Base-by-base conservation (phyloP, 2,113 vertebrate genomes). In the Pelecanus crispus region DNA sequence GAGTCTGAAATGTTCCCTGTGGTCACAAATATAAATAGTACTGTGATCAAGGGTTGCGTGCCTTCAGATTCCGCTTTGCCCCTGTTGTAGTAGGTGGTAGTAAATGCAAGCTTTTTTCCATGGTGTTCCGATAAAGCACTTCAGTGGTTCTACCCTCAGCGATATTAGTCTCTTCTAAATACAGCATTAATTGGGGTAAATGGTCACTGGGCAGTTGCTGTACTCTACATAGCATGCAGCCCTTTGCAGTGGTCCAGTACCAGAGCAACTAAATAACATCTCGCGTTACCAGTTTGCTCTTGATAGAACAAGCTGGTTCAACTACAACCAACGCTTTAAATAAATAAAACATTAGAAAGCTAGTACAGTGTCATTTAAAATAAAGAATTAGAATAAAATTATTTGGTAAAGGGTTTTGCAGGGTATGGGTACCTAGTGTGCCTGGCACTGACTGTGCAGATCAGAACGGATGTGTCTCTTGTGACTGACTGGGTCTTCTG, bases 201-300 rank as follows among this genome's bases (percentile, higher is more conserved):
- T 17, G 36, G 32, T 28, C 47, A 21, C 47, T 25, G 25, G 15
- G 58, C 34, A 66, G 28, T 52, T 92, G 21, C 67, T 83, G 13
- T n/a, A 8, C 42, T 45, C 17, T 50, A 28, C 0, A 0, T 20
- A 44, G 19, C 28, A 18, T 20, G 20, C 15, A 17, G 47, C 49
- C 7, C 13, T 77, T 59, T 5, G 20, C 14, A 52, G 1, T 36
- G n/a, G 32, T 81, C n/a, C 32, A 17, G 32, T 29, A 24, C 25
- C 34, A 34, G 26, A 53, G 22, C 49, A 86, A 28, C 32, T 81
- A 53, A 68, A 14, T n/a, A 44, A 17, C 38, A 17, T 45, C 38
- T 73, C 20, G 1, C 0, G 0, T 62, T 49, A 70, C 21, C 29
- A 4, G 24, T 61, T 70, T 67, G 38, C 52, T 56, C 42, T 61